Evolutionary conservation across 2,888 invertebrate species (phyloP).

Genomic region (Iselma pallidipennis): DNA sequence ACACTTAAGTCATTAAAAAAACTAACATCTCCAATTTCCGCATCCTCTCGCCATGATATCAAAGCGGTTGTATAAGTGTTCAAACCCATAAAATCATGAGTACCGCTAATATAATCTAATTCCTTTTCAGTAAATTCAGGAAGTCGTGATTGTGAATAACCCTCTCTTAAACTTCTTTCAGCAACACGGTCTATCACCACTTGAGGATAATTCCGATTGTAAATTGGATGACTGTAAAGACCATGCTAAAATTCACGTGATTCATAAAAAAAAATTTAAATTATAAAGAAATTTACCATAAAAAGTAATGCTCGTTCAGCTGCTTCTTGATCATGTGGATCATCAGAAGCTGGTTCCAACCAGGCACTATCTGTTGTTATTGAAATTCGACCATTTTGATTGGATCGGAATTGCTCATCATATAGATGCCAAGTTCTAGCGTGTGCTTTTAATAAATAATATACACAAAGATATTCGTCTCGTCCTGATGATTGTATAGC

Average conservation of each 20-base stretch:
- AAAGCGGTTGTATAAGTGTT: constrained; percentile 72
- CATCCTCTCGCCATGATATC: constrained; percentile 55
- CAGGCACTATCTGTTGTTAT: no score
- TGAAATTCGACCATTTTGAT: constrained; percentile 63
- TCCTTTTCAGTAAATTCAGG: constrained; percentile 67
- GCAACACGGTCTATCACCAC: constrained; percentile 65
- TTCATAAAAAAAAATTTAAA: no score
- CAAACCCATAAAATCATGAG: constrained; percentile 73
- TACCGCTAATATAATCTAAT: no score
- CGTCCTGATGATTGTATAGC: constrained; percentile 37
- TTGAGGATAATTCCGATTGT: constrained; percentile 68
- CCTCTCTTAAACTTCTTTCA: constrained; percentile 62
- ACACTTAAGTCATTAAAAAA: constrained; percentile 10
- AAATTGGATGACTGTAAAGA: no score
- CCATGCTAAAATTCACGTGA: no score
- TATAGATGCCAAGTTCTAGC: constrained; percentile 69
- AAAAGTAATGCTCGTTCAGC: no score
- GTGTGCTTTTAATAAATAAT: constrained; percentile 69
- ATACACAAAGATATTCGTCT: constrained; percentile 68
- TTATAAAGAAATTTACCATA: no score
- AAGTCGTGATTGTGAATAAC: constrained; percentile 64
- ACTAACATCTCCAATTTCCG: constrained; percentile 4
- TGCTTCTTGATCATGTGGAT: constrained; percentile 53
- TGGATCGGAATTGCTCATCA: constrained; percentile 60
- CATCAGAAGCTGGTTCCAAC: constrained; percentile 63